phyloP scores from a whole-genome alignment of 2,113 vertebrate genomes.

The Thymallus thymallus region DNA sequence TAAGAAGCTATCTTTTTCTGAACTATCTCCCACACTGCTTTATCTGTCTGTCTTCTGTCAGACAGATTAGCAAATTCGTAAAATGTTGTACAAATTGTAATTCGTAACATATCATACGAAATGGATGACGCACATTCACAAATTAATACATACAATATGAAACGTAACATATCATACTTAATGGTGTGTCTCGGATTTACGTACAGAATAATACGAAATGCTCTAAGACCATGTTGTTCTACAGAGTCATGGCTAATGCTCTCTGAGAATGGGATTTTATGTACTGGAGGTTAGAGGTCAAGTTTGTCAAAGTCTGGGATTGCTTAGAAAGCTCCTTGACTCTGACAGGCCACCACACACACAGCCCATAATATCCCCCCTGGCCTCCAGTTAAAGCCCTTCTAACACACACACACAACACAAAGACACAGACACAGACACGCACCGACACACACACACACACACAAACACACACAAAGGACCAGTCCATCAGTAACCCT shows the following conservation, averaged over 20 bases:
- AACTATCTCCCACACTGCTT: background rate
- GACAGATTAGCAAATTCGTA: too few species aligned
- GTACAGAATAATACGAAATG: too few species aligned
- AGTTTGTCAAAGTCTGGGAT: conserved; percentile 55
- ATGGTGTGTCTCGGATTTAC: too few species aligned
- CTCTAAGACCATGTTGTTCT: background rate
- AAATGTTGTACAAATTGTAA: too few species aligned
- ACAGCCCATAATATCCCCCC: background rate
- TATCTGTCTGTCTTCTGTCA: conserved; percentile 22
- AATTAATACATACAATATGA: too few species aligned
- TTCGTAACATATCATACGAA: too few species aligned
- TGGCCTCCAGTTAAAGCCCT: background rate
- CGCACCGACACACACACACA: conserved; percentile 1
- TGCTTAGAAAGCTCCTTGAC: conserved; percentile 52
- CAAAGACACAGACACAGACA: background rate
- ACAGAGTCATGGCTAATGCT: conserved; percentile 47
- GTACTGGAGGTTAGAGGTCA: conserved; percentile 55
- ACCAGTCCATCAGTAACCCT: conserved; percentile 60
- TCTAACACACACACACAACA: background rate
- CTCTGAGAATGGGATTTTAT: conserved; percentile 40
- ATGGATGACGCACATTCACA: too few species aligned
- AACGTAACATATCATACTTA: too few species aligned
- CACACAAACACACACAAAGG: conserved; percentile 55
- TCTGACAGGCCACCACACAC: conserved; percentile 33
- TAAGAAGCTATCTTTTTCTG: background rate